Evolutionary conservation across 1,140 invertebrate species (phyloP), one percentile per base, ranked within the genome.

Genomic region (Chironomus tepperi): DNA sequence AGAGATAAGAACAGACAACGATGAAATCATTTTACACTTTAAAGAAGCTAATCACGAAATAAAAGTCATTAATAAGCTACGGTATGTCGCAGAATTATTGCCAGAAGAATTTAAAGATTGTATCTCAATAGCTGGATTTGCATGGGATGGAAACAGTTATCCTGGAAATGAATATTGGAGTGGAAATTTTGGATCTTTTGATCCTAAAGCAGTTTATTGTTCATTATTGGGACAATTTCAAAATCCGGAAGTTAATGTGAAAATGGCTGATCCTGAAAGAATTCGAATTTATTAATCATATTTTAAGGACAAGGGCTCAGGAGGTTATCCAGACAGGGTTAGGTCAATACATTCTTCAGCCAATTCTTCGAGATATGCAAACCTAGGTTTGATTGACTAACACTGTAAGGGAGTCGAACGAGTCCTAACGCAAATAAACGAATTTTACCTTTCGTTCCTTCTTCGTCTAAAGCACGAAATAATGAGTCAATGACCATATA

Each of bases 101-200:
- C 47, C 47, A 57, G 10, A 5, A 15, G 65, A 70, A 1, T 70
- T 70, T 70, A 16, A 70, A 21, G n/a, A 18, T 19, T 70, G 65
- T 10, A 10, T 70, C 3, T 70, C 19, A 19, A 12, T 70, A 10
- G 65, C 65, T 19, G 16, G 16, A 18, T 70, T 18, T 19, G 65
- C 65, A 19, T 70, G 65, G 65, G 65, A 70, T 70, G 16, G 16
- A 19, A 70, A 70, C 18, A 8, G 5, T 10, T 70, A 19, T 70
- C 65, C 65, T 0, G 65, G 65, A 7, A 70, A 70, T 70, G 65
- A 70, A 70, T 70, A 70, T 70, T 70, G 65, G 65, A 70, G 16
- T 19, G 65, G 65, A 8, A 16, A 21, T 70, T 10, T 8, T 9
- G 65, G 65, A 19, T 21, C 18, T 70, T 70, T 70, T 19, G 65